Percentiles rank a stretch among this genome's conserved stretches.
Conservation (phyloP, 2,113 vertebrate genomes). For the Lamprotornis superbus region DNA sequence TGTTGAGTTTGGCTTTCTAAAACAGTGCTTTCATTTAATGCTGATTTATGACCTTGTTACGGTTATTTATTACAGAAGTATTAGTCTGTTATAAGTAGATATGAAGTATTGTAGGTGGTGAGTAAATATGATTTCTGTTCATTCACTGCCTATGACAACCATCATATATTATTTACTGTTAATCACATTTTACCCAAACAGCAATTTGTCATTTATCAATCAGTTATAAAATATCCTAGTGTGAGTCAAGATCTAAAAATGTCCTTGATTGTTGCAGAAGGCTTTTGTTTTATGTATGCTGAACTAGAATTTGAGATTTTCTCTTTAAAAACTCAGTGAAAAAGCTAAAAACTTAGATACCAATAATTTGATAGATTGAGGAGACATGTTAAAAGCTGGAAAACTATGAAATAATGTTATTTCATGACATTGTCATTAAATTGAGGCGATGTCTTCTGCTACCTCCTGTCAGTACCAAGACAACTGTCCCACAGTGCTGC, state of each 20-base stretch:
- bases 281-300: not conserved
- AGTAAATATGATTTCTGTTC: constrained; percentile 29
- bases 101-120: constrained; percentile 6
- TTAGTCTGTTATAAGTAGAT: constrained; percentile 7
- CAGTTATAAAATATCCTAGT: not conserved
- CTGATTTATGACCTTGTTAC: constrained; percentile 24
- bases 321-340: not conserved
- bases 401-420: not conserved
- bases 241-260: not conserved
- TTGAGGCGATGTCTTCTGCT: not conserved
- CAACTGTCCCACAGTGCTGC: not conserved
- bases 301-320: not conserved
- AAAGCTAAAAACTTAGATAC: not conserved
- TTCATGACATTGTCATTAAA: not conserved
- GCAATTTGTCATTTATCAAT: constrained; percentile 24
- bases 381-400: not conserved
- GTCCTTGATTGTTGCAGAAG: not conserved
- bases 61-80: constrained; percentile 29
- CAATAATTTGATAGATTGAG: not conserved
- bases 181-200: constrained; percentile 1
- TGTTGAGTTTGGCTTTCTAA: not conserved
- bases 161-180: constrained; percentile 14
- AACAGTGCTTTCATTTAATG: constrained; percentile 17
- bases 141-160: not conserved
- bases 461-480: not conserved